Evolutionary conservation across 23 tunicate species (phyloP), one percentile per base, ranked within the genome.

Genomic region (Halocynthia aurantium): DNA sequence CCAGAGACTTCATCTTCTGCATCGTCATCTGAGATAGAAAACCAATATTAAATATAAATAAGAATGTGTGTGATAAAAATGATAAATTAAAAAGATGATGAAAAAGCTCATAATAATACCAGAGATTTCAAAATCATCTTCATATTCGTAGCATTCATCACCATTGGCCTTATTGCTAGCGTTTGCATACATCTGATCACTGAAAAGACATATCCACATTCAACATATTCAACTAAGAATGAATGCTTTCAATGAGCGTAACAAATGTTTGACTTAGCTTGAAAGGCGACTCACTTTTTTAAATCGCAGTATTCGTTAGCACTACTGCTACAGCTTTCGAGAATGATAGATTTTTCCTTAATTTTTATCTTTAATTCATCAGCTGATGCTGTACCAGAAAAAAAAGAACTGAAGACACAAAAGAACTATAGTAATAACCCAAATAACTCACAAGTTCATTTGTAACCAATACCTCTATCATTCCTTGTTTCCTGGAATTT

Each of bases 121-220:
- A 54, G 78, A 74, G 11, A 74, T 83, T 75, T 89, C 96, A 76
- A 89, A 89, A 56, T 89, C 96, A 76, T 89, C 96, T 7, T 78
- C 73, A 61, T 88, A 88, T 8, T 88, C 95, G 18, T 53, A 70
- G 53, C 62, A 55, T 55, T 66, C 69, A 61, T 61, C 62, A 52
- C 66, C 21, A 15, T 76, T 22, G 6, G 52, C 53, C 20, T 65
- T 75, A 52, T 53, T 64, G 56, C 78, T 74, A 4, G 12, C 65
- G 61, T 74, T 49, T 8, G 22, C 78, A 31, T 21, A 44, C 71
- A 56, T 74, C 62, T 53, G 56, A 10, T 53, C 63, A 79, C 69
- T 72, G 55, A 0, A 71, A 64, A 11, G 11, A 78, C 22, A 67
- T 17, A 78, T 15, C 18, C 12, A 53, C 56, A 72, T 49, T 12